Base-by-base conservation (phyloP, 2,888 invertebrate genomes). In the Pyrrhosoma nymphula region DNA sequence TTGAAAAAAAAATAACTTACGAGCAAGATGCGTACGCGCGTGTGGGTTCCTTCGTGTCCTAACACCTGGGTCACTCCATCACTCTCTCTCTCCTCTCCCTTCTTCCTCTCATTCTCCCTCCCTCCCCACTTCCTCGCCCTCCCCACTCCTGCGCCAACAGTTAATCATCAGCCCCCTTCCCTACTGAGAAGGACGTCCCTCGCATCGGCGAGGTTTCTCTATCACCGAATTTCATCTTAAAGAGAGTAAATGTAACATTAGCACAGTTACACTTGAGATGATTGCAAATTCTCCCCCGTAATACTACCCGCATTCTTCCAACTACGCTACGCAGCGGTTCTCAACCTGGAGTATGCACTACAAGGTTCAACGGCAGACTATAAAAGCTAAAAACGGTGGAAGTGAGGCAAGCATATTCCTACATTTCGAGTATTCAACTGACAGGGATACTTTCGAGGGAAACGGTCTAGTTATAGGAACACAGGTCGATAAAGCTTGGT, bases 21-120 rank as follows among this genome's bases (percentile, higher is more conserved):
- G 26, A 69, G 26, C 35, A 35, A 35, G 16, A 82, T 82, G 82
- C 12, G 75, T n/a, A 10, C 26, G n/a, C 14, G 69, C 69, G 69
- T 82, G 82, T 91, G 39, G 39, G 63, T 91, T 91, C 63, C 91
- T 47, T 39, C 82, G 82, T 82, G 60, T 91, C 89, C n/a, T 69
- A 23, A 39, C 91, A 91, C 91, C 91, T 91, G 91, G 60, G 39
- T 39, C 60, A 35, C 63, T 91, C 63, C 91, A 69, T 91, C 91
- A 91, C 91, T 91, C 63, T 63, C 63, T 35, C 63, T 8, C 63
- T 60, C 30, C 63, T 18, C 23, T 60, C 60, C 60, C 82, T 14
- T 10, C 35, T 47, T 93, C 47, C 47, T 12, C 14, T 26, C 69
- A 69, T 39, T 8, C 47, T 12, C 14, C 30, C 26, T 23, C 69